phyloP scores from a whole-genome alignment of 2,797 vertebrate genomes.

The Benthosema pterotum region DNA sequence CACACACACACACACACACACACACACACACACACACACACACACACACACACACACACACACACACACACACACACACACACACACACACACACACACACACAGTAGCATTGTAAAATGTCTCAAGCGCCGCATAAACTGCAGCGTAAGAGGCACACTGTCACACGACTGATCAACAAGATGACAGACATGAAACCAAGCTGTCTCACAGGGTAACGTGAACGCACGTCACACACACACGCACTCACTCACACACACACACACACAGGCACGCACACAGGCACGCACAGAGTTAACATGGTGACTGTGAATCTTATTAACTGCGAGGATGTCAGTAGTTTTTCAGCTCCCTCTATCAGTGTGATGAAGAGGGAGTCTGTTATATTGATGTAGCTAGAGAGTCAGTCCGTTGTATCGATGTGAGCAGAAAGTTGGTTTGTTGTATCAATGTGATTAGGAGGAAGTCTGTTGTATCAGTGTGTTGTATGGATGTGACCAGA shows the following conservation, averaged over 20 bases:
- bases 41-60: constrained; percentile 25
- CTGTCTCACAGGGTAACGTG: constrained; percentile 56
- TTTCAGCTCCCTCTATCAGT: constrained; percentile 94
- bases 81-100: constrained; percentile 6
- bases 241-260: constrained; percentile 8
- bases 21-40: constrained; percentile 37
- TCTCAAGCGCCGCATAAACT: constrained; percentile 64
- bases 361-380: constrained; percentile 38
- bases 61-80: neutral
- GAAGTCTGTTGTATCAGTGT: too few species aligned
- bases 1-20: constrained; percentile 31
- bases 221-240: constrained; percentile 25
- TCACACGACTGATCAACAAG: constrained; percentile 60
- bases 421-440: constrained; percentile 9
- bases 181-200: constrained; percentile 65
- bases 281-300: constrained; percentile 14
- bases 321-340: constrained; percentile 78
- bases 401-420: too few species aligned
- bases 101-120: constrained; percentile 44
- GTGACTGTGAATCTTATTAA: constrained; percentile 64
- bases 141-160: constrained; percentile 56
- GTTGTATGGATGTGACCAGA: too few species aligned
- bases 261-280: constrained; percentile 3
- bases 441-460: constrained; percentile 22
- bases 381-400: too few species aligned